Evolutionary conservation across 2,113 vertebrate genomes (phyloP), one percentile per base, ranked within the genome.

Genomic region (Cyprinodon variegatus): DNA sequence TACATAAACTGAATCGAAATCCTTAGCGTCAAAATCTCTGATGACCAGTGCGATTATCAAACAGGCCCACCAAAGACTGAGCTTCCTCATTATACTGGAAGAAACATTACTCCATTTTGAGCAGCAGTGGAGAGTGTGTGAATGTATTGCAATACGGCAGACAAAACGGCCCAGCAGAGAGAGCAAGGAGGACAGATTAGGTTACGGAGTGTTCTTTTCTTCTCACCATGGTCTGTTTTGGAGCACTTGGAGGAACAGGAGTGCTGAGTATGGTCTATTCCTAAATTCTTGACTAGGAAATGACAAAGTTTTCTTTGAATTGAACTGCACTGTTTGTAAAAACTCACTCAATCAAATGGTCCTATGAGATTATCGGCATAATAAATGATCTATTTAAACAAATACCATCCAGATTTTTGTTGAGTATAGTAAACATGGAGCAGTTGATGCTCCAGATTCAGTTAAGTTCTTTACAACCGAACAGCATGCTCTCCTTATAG

Each of bases 401-500:
- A 84, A 79, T 78, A 45, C 22, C n/a, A 12, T 57, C 36, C 22
- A 68, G 2, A 78, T 91, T 93, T 91, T 88, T 92, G 70, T 83
- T 59, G 84, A 70, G 38, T 68, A 76, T 3, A 40, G 20, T 63
- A 88, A 77, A 75, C 5, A 45, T 68, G 50, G 20, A 57, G 61
- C 59, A 70, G 37, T 65, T 66, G 20, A 71, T 81, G 68, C 59
- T 86, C 61, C 74, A 68, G 74, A 81, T 40, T 86, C 67, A 85
- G 71, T 68, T 77, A 57, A 86, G 86, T 89, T 93, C 65, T 46
- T 72, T 88, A 65, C 46, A 87, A 86, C 86, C 79, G 76, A 77
- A 83, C 84, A 75, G 79, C 93, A 94, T 93, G 91, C 91, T 89
- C 53, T 71, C 41, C 60, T 71, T 20, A 73, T 74, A 62, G 5